Conservation (phyloP, 2,888 invertebrate genomes). For the Amphipoea lucens region DNA sequence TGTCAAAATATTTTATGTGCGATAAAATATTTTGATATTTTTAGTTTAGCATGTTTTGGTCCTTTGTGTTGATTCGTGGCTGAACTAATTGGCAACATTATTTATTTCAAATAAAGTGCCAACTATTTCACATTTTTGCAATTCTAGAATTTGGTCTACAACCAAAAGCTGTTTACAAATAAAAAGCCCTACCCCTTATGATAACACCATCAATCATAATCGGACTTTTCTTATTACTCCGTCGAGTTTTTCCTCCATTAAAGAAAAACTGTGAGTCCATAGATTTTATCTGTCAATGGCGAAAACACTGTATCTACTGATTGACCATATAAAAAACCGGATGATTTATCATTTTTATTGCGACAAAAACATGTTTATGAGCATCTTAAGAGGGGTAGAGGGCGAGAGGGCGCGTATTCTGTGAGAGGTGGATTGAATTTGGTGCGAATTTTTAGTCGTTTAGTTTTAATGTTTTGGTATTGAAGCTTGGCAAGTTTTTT, state of each 20-base stretch:
- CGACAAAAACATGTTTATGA: slow-evolving; percentile 91
- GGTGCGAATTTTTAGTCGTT: slow-evolving; percentile 1
- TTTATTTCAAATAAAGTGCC: not conserved
- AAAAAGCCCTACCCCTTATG: slow-evolving; percentile 66
- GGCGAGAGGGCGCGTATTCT: slow-evolving; percentile 68
- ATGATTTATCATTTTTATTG: slow-evolving; percentile 91
- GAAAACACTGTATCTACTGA: slow-evolving; percentile 88
- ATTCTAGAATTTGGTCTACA: not conserved
- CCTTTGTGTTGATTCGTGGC: not conserved
- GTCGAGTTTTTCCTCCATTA: slow-evolving; percentile 72
- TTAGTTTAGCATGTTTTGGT: not conserved
- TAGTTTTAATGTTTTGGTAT: too few relatives aligned
- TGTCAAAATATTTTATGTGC: too few relatives aligned
- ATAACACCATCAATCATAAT: slow-evolving; percentile 77
- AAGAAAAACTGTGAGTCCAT: slow-evolving; percentile 74
- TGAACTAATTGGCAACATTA: not conserved
- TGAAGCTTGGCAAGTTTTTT: too few relatives aligned
- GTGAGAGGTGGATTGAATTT: slow-evolving; percentile 31
- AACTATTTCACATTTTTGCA: not conserved
- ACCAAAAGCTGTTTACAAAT: slow-evolving; percentile 62
- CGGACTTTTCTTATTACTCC: slow-evolving; percentile 71
- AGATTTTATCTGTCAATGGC: slow-evolving; percentile 84
- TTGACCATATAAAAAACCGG: slow-evolving; percentile 90
- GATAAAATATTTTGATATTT: too few relatives aligned
- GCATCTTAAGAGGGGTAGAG: slow-evolving; percentile 87